phyloP scores from a whole-genome alignment of 2,797 vertebrate genomes.

The Alca torda region DNA sequence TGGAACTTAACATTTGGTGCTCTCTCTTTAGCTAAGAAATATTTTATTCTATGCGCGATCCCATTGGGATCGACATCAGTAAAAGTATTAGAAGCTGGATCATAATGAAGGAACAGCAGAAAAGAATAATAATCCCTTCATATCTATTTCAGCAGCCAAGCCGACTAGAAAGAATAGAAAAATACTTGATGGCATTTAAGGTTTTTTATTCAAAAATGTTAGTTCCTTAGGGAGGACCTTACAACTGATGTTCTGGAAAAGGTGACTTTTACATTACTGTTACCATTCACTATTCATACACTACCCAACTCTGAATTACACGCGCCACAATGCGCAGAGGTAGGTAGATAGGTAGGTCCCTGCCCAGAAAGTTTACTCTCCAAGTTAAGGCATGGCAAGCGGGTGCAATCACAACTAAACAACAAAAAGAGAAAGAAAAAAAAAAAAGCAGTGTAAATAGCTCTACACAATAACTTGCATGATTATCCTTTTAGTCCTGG shows the following conservation, averaged over 20 bases:
- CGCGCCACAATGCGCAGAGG: fast-evolving
- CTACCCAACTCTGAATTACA: not conserved
- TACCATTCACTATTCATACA: not conserved
- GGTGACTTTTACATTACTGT: not conserved
- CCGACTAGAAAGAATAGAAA: not conserved
- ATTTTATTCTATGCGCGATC: not conserved
- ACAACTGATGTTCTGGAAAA: not conserved
- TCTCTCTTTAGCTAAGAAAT: not conserved
- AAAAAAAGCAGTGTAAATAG: not conserved
- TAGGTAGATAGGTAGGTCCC: not conserved
- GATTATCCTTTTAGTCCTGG: not conserved
- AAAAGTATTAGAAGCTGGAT: not conserved
- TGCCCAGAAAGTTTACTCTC: not conserved
- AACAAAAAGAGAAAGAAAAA: not conserved
- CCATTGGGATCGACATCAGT: not conserved
- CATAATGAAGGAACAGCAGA: not conserved
- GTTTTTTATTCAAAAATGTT: not conserved
- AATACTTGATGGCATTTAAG: not conserved
- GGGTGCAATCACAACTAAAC: not conserved
- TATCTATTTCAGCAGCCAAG: not conserved
- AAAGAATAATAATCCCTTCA: not conserved
- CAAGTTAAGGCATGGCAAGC: not conserved
- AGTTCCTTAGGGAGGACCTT: not conserved
- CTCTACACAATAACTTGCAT: not conserved
- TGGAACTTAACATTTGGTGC: not conserved